These are phyloP conservation scores for Esox lucius DNA, from an alignment of 2,797 vertebrate species.

Conservation along the genomic window DNA sequence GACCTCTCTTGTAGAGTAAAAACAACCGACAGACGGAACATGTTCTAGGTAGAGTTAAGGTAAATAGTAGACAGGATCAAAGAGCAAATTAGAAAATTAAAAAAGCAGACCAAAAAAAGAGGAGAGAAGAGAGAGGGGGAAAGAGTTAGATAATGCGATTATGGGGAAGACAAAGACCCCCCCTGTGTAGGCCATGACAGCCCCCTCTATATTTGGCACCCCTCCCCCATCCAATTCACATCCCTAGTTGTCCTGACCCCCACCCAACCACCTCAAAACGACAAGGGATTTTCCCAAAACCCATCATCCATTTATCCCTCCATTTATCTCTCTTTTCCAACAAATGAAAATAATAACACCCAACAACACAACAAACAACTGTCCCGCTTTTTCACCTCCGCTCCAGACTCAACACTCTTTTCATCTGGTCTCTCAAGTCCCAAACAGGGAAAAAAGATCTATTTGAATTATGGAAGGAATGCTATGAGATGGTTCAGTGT, in stretches of 20 bases:
- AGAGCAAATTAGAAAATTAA: conserved; percentile 56
- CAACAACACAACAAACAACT: conserved; percentile 65
- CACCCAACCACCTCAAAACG: conserved; percentile 51
- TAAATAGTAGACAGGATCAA: conserved; percentile 42
- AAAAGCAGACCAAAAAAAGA: background rate
- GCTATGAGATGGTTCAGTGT: conserved; percentile 67
- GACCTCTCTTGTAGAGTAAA: background rate
- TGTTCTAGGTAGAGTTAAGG: conserved; percentile 21
- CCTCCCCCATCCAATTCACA: background rate
- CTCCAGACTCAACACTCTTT: conserved; percentile 61
- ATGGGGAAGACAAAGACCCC: conserved; percentile 75
- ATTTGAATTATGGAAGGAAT: conserved; percentile 69
- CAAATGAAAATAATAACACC: conserved; percentile 76
- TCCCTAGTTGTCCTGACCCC: conserved; percentile 35
- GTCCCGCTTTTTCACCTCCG: conserved; percentile 42
- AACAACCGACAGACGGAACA: background rate
- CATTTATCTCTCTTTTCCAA: conserved; percentile 67
- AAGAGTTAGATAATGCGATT: conserved; percentile 70
- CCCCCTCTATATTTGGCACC: conserved; percentile 72
- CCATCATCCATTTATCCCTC: conserved; percentile 70
- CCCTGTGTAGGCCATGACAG: conserved; percentile 71
- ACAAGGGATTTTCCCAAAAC: conserved; percentile 72
- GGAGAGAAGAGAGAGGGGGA: conserved; percentile 43
- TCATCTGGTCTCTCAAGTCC: conserved; percentile 63
- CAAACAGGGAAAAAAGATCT: conserved; percentile 64